Conservation (phyloP, 35 echinoderm and acorn worm species). For the Anneissia japonica region DNA sequence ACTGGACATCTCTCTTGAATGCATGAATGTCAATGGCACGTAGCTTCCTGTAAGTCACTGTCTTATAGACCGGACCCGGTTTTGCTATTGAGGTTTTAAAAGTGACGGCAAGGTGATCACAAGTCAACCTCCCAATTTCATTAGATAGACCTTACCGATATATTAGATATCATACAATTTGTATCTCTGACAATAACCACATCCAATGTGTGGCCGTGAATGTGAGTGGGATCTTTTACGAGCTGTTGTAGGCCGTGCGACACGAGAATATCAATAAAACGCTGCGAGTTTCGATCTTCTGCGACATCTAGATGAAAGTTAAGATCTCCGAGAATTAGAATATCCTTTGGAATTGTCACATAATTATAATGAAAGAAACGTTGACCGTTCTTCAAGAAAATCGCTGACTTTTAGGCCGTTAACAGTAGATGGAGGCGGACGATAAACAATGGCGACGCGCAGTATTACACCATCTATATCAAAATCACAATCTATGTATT, state of each 20-base stretch:
- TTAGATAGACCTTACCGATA: too few relatives aligned
- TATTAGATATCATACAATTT: too few relatives aligned
- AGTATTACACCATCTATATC: too few relatives aligned
- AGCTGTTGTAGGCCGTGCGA: too few relatives aligned
- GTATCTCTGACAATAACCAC: too few relatives aligned
- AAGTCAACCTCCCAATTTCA: neutral
- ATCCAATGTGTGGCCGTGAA: too few relatives aligned
- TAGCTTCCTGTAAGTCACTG: neutral
- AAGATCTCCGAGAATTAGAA: slow-evolving; percentile 23
- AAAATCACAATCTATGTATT: too few relatives aligned
- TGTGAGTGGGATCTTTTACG: too few relatives aligned
- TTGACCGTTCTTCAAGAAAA: slow-evolving; percentile 3
- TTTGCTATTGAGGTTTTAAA: neutral
- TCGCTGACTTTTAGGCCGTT: neutral
- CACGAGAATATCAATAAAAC: slow-evolving; percentile 23
- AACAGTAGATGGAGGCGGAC: neutral
- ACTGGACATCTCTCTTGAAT: neutral
- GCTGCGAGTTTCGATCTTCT: neutral
- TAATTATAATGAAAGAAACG: neutral
- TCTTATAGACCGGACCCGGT: neutral
- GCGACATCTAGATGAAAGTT: slow-evolving; percentile 43
- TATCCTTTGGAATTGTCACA: neutral
- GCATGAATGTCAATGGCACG: neutral
- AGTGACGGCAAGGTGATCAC: neutral
- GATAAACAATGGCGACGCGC: slow-evolving; percentile 1